Evolutionary conservation across 1,140 invertebrate genomes (phyloP), one percentile per base, ranked within the genome.

Genomic region (Solenopsis fugax): DNA sequence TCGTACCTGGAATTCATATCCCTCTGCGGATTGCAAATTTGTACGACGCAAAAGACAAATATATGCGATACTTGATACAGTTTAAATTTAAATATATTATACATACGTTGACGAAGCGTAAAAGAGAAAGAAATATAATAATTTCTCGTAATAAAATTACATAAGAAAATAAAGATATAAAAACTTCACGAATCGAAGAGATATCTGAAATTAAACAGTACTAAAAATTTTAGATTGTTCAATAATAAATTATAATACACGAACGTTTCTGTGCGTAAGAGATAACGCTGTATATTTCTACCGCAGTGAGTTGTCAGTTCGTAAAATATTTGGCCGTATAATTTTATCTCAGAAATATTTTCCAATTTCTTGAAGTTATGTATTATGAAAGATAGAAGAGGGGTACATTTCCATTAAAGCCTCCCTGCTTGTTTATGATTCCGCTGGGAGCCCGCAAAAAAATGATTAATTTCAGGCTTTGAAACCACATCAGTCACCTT

Each of bases 391-490:
- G 54, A 73, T 48, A 58, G 24, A 10, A 62, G 45, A 10, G 24
- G 24, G 56, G 50, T 62, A 75, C 80, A 18, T 60, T 84, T 45
- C 48, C 21, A 37, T 81, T 37, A 84, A 58, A 82, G 54, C n/a
- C 24, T 21, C 16, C 41, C 54, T 9, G 10, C 41, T 84, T 84
- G 80, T 84, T 84, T 84, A 84, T 41, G 80, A 84, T 75, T 62
- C 80, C 24, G 41, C 13, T 21, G 69, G n/a, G 29, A 84, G 18
- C 2, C 29, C 29, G 29, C 37, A 41, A 12, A 50, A 18, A 50
- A 75, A 75, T 84, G 65, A 84, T 84, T 84, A 62, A 84, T 84
- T 84, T 73, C 41, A 60, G 13, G 37, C 16, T 52, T 71, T 18
- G 50, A 71, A 56, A 54, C 48, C 48, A 54, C 62, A 67, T 67